These are phyloP conservation scores for Ochropacha duplaris DNA, from an alignment of 2,888 invertebrate genomes.

Conservation along the genomic window DNA sequence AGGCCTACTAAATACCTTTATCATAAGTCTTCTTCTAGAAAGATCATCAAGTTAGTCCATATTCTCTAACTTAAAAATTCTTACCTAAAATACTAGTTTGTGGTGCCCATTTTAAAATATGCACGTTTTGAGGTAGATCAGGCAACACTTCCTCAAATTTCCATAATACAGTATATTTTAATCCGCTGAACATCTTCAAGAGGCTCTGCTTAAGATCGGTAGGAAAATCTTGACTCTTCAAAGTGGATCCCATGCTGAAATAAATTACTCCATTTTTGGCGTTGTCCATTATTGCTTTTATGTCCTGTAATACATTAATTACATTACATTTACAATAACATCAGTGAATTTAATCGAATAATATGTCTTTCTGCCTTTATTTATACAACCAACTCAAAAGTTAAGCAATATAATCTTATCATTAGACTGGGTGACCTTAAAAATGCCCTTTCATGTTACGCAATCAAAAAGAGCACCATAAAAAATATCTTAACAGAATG, in stretches of 20 bases:
- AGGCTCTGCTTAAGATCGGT: constrained; percentile 46
- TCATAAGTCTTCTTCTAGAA: too few relatives aligned
- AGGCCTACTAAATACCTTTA: too few relatives aligned
- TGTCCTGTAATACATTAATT: constrained; percentile 39
- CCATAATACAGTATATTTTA: constrained; percentile 78
- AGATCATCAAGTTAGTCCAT: too few relatives aligned
- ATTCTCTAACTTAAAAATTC: not conserved
- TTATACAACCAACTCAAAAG: too few relatives aligned
- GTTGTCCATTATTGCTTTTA: constrained; percentile 63
- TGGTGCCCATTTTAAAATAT: constrained; percentile 67
- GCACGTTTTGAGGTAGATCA: constrained; percentile 63
- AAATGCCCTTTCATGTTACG: too few relatives aligned
- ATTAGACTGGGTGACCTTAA: too few relatives aligned
- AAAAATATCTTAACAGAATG: too few relatives aligned
- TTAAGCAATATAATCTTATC: too few relatives aligned
- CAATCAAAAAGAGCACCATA: too few relatives aligned
- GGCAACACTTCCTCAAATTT: constrained; percentile 63
- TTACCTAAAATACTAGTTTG: constrained; percentile 59
- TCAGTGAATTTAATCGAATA: too few relatives aligned
- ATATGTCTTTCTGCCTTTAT: too few relatives aligned
- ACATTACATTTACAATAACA: too few relatives aligned
- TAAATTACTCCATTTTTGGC: constrained; percentile 71
- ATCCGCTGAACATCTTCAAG: constrained; percentile 55
- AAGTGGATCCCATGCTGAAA: constrained; percentile 76
- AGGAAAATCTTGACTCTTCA: constrained; percentile 59